phyloP scores from a whole-genome alignment of 2,113 vertebrate genomes.

The Nansenia antarctica region DNA sequence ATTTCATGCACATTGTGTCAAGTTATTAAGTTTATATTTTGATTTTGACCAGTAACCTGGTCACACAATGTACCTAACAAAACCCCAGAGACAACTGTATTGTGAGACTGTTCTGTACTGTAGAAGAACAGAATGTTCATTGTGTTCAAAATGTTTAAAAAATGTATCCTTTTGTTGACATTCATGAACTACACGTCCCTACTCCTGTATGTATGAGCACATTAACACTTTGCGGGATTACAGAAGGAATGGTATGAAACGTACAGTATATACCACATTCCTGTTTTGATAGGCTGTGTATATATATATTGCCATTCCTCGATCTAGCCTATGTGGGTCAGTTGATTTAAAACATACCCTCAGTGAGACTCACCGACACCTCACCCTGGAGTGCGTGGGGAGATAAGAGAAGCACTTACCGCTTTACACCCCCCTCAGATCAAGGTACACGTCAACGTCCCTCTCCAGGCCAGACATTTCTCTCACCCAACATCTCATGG shows the following conservation, averaged over 20 bases:
- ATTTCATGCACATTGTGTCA: too few relatives aligned
- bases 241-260: neutral
- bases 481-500: conserved; percentile 8
- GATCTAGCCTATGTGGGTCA: conserved; percentile 4
- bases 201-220: neutral
- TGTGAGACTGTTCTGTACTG: too few relatives aligned
- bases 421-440: conserved; percentile 17
- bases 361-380: conserved; percentile 5
- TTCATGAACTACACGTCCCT: neutral
- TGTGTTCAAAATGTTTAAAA: too few relatives aligned
- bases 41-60: too few relatives aligned
- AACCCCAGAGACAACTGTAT: too few relatives aligned
- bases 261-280: neutral
- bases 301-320: neutral
- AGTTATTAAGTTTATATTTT: too few relatives aligned
- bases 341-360: neutral
- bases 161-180: neutral
- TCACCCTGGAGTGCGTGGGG: conserved; percentile 1
- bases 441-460: conserved; percentile 16
- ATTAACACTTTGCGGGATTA: neutral
- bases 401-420: conserved; percentile 51
- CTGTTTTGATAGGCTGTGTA: neutral
- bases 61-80: too few relatives aligned
- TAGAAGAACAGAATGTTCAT: too few relatives aligned
- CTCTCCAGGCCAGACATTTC: conserved; percentile 1